A percentile compares a stretch with the other conserved stretches of the same genome.
These are phyloP conservation scores for Macquaria ambigua DNA, from an alignment of 2,113 vertebrate genomes.

Conservation along the genomic window DNA sequence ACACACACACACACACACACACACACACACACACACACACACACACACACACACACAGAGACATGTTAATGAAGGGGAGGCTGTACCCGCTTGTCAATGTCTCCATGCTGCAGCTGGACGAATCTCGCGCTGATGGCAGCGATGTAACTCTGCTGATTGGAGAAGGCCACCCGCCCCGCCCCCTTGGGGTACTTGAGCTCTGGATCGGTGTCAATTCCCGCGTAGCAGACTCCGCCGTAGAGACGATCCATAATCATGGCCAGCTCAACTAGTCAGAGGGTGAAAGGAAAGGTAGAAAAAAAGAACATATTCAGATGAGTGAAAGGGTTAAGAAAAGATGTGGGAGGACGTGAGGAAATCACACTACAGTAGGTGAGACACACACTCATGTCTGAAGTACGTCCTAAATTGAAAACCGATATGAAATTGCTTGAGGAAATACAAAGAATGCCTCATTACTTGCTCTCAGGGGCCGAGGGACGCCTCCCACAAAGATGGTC, in stretches of 20 bases:
- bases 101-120: slow-evolving; percentile 98
- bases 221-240: slow-evolving; percentile 97
- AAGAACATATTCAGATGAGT: not conserved
- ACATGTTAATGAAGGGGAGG: not conserved
- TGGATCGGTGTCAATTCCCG: slow-evolving; percentile 97
- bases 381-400: not conserved
- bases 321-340: not conserved
- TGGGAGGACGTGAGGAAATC: not conserved
- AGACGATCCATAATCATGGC: slow-evolving; percentile 99
- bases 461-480: slow-evolving; percentile 95
- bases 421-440: not conserved
- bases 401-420: not conserved
- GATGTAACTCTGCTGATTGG: slow-evolving; percentile 99
- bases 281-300: not conserved
- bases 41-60: slow-evolving; percentile 2
- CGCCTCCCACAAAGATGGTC: slow-evolving; percentile 99
- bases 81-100: slow-evolving; percentile 97
- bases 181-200: slow-evolving; percentile 99
- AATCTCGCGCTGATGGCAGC: slow-evolving; percentile 99
- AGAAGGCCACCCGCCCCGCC: slow-evolving; percentile 97
- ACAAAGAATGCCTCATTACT: slow-evolving; percentile 79
- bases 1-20: slow-evolving; percentile 17
- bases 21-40: slow-evolving; percentile 5
- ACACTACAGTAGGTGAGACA: not conserved
- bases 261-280: slow-evolving; percentile 88